phyloP scores from a whole-genome alignment of 2,797 vertebrate genomes.

The Lepus townsendii region DNA sequence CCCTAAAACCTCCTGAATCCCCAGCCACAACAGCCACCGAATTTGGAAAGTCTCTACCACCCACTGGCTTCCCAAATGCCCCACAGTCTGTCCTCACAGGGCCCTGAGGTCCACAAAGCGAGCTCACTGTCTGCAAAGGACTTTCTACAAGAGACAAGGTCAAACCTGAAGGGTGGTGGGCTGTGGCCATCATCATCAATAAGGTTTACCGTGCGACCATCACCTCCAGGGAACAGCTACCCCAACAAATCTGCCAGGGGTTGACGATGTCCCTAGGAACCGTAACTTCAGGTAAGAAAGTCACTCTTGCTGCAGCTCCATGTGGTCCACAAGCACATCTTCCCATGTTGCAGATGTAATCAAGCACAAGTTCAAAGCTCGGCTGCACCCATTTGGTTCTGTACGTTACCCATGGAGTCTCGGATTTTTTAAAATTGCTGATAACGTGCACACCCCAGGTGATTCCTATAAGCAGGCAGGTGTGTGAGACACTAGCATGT shows the following conservation, averaged over 20 bases:
- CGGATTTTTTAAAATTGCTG: neutral
- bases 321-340: neutral
- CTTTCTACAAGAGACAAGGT: neutral
- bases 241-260: neutral
- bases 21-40: neutral
- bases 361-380: neutral
- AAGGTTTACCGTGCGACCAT: neutral
- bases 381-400: neutral
- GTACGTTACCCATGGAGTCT: neutral
- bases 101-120: neutral
- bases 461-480: neutral
- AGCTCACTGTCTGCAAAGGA: slow-evolving; percentile 27
- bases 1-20: slow-evolving; percentile 3
- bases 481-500: neutral
- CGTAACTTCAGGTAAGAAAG: neutral
- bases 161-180: neutral
- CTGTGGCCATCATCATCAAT: neutral
- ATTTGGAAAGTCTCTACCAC: slow-evolving; percentile 26
- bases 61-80: neutral
- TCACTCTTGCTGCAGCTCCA: neutral
- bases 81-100: neutral
- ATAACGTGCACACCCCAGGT: neutral
- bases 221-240: neutral
- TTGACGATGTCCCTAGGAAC: neutral
- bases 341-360: neutral